Conservation (phyloP, 2,113 vertebrate species). For the Aramus guarauna region DNA sequence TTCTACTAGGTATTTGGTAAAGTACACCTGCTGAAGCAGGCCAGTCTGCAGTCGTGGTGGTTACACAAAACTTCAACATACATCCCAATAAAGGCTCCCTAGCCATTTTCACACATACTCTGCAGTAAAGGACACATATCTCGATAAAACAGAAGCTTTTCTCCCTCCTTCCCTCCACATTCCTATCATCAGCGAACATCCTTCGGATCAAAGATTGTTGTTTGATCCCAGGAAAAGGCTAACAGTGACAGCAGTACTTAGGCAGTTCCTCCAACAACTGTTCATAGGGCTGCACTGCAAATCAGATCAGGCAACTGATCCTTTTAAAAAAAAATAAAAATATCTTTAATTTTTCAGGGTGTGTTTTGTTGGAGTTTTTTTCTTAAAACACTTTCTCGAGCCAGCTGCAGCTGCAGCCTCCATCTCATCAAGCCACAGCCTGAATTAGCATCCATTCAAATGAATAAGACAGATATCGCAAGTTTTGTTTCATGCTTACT, state of each 20-base stretch:
- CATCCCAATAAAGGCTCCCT: not conserved
- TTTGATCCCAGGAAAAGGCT: not conserved
- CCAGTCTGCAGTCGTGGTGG: fast-evolving
- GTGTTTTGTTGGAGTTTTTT: not conserved
- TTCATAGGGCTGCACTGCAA: not conserved
- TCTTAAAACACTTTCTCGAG: not conserved
- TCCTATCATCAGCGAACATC: not conserved
- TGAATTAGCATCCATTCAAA: conserved; percentile 36
- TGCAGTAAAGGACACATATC: not conserved
- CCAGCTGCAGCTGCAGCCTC: conserved; percentile 10
- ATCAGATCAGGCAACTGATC: not conserved
- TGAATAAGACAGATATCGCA: not conserved
- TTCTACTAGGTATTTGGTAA: not conserved
- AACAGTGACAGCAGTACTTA: not conserved
- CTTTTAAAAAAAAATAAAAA: not conserved
- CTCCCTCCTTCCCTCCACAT: not conserved
- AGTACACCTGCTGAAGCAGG: not conserved
- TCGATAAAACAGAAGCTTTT: not conserved
- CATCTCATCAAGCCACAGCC: not conserved
- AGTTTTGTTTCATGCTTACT: conserved; percentile 34
- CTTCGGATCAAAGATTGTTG: not conserved
- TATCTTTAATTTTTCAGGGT: not conserved
- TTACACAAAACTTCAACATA: not conserved
- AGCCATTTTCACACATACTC: not conserved
- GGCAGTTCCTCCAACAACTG: not conserved